Evolutionary conservation across 2,888 invertebrate species (phyloP).

Genomic region (Agonopterix alstromeriana): DNA sequence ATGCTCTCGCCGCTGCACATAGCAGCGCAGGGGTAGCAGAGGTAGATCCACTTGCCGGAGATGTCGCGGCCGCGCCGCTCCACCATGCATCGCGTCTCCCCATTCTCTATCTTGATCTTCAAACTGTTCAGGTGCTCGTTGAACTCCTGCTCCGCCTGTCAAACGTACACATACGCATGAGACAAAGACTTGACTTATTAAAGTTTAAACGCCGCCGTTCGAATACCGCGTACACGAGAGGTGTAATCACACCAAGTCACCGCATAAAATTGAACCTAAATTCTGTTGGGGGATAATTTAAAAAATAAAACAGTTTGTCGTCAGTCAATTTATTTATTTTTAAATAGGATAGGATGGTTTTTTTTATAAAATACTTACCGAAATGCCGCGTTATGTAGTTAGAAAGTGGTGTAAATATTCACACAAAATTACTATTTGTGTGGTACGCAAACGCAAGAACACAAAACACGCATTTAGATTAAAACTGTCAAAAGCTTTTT

Average conservation of each 20-base stretch:
- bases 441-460: too few species aligned
- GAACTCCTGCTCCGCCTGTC: conserved; percentile 64
- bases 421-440: too few species aligned
- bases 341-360: conserved; percentile 15
- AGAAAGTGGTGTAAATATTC: background rate
- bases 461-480: too few species aligned
- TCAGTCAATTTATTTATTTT: conserved; percentile 29
- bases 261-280: background rate
- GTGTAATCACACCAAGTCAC: background rate
- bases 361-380: conserved; percentile 38
- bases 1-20: conserved; percentile 61
- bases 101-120: conserved; percentile 67
- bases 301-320: conserved; percentile 40
- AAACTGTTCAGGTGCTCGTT: conserved; percentile 59
- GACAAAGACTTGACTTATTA: background rate
- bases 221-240: background rate
- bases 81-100: conserved; percentile 56
- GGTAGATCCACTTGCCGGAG: conserved; percentile 62
- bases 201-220: background rate
- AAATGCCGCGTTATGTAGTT: conserved; percentile 11
- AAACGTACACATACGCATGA: background rate
- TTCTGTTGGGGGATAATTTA: conserved; percentile 19
- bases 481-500: too few species aligned
- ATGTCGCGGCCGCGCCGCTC: conserved; percentile 59
- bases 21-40: conserved; percentile 73